Evolutionary conservation across 1,140 invertebrate genomes (phyloP), one percentile per base, ranked within the genome.

Genomic region (Aphelinus atriplicis): DNA sequence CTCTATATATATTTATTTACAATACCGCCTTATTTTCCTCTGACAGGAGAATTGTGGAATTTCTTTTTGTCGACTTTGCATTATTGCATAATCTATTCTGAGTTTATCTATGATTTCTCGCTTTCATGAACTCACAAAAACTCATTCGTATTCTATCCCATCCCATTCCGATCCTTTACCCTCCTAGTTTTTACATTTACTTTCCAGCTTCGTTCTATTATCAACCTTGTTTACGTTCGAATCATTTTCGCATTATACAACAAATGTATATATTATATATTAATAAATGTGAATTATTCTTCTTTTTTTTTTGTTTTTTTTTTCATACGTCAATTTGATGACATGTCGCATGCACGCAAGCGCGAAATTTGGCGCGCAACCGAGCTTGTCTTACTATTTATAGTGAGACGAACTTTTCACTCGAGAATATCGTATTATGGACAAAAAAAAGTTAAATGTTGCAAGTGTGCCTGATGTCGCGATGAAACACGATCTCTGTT

Each of bases 331-430:
- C 43, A 66, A 68, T 57, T 56, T 56, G 47, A 73, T 69, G 48
- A 77, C 48, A 73, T 81, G 80, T 80, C 78, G 81, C 81, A 80
- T 80, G 80, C 78, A 79, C 70, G 71, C 78, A 73, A 69, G 50
- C 64, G 69, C 69, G 65, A 72, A 76, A 76, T 71, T 76, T 76
- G 75, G 64, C 57, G 75, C 75, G 50, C 26, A 10, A 26, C 56
- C 3, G 4, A 3, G 26, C 45, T 51, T 46, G 51, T 68, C 65
- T 71, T 9, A 3, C 51, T 26, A 26, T 26, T 26, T 26, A 46
- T 56, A 6, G n/a, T 4, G 64, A 45, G 48, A 61, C 45, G 53
- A 58, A 47, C 48, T 69, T 45, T 64, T 50, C 3, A 56, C 43
- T 57, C 2, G 46, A 55, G 9, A 7, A 47, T 60, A 4, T 2